phyloP scores from a whole-genome alignment of 1,140 invertebrate species.

The Aphis craccivora region DNA sequence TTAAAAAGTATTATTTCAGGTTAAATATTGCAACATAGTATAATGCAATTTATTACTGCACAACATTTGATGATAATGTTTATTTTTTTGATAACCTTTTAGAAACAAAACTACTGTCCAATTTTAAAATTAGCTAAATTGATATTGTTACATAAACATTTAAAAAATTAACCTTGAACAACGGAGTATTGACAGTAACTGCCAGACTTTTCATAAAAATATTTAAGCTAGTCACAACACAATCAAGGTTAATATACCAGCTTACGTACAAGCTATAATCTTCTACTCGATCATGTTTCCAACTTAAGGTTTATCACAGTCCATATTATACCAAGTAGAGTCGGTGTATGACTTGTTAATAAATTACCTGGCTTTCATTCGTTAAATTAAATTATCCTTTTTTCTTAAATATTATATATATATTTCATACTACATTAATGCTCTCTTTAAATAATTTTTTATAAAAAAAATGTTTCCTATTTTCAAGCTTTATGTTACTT shows the following conservation, averaged over 20 bases:
- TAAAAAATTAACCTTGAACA: background rate
- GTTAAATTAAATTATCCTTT: background rate
- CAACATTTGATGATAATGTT: background rate
- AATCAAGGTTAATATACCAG: background rate
- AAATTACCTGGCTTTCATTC: background rate
- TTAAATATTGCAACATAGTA: background rate
- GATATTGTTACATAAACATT: background rate
- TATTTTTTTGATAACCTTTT: conserved; percentile 23
- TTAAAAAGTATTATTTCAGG: background rate
- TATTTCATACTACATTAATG: background rate
- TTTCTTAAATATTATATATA: background rate
- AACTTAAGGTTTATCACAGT: background rate
- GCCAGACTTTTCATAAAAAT: background rate
- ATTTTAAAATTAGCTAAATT: background rate
- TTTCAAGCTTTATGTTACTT: background rate
- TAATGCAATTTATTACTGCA: background rate
- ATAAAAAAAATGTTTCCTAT: background rate
- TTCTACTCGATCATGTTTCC: background rate
- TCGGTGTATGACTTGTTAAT: too few species aligned
- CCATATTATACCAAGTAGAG: too few species aligned
- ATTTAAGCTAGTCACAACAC: background rate
- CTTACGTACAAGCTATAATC: too few species aligned
- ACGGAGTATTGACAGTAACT: background rate
- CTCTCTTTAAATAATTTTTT: background rate
- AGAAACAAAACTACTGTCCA: background rate